Evolutionary conservation across 2,113 vertebrate genomes (phyloP).

Genomic region (Corythaixoides concolor): DNA sequence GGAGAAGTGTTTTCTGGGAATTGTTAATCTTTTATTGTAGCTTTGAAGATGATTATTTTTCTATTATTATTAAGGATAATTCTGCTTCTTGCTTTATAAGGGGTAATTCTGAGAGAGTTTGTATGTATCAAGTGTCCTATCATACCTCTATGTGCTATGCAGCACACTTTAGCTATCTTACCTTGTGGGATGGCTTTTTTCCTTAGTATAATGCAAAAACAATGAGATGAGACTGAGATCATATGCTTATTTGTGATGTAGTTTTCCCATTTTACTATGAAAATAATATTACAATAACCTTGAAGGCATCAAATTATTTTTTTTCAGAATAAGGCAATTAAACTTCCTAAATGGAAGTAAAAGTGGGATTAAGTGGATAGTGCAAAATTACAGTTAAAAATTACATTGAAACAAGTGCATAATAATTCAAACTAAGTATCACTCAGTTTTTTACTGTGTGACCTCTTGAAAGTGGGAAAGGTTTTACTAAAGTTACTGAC

Average conservation of each 20-base stretch:
- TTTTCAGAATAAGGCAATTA: not conserved
- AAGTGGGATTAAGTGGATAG: not conserved
- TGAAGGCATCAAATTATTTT: not conserved
- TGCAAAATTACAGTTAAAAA: not conserved
- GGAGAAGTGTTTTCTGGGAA: not conserved
- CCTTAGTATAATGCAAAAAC: not conserved
- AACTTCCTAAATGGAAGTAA: not conserved
- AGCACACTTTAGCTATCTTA: not conserved
- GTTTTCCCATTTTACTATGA: not conserved
- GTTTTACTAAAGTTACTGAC: not conserved
- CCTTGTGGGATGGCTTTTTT: not conserved
- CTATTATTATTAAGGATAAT: not conserved
- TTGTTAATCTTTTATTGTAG: not conserved
- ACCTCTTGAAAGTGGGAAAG: not conserved
- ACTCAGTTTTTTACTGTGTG: not conserved
- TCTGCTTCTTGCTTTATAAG: not conserved
- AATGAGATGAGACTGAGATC: not conserved
- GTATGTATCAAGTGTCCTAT: not conserved
- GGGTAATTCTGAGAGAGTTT: not conserved
- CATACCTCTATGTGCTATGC: not conserved
- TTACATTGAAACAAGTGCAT: not conserved
- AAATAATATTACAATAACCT: not conserved
- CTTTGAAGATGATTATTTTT: not conserved
- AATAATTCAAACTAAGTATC: not conserved
- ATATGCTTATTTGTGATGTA: not conserved